These are phyloP conservation scores for Asbolus verrucosus DNA, from an alignment of 1,140 invertebrate genomes.

Conservation along the genomic window DNA sequence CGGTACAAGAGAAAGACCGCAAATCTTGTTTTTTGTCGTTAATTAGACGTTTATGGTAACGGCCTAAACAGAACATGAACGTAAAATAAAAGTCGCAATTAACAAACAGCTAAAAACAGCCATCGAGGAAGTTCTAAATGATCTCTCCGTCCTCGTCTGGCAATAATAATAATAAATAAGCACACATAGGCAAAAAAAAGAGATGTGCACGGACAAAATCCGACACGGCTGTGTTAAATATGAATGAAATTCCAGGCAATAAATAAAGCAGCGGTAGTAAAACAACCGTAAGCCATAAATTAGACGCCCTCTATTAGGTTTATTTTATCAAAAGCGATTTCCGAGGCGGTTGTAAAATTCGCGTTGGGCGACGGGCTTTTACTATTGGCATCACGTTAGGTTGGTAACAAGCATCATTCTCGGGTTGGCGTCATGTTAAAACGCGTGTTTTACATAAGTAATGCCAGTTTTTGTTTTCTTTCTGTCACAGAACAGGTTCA, in stretches of 20 bases:
- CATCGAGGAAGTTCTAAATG: constrained; percentile 26
- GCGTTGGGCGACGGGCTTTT: too few species aligned
- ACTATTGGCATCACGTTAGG: constrained; percentile 29
- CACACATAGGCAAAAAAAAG: constrained; percentile 8
- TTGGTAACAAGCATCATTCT: constrained; percentile 34
- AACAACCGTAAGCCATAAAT: constrained; percentile 11
- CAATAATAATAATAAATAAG: constrained; percentile 32
- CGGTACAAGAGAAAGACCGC: too few species aligned
- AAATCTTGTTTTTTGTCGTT: too few species aligned
- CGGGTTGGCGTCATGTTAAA: constrained; percentile 30
- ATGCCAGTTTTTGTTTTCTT: constrained; percentile 17
- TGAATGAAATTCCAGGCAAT: constrained; percentile 33
- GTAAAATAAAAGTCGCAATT: constrained; percentile 17
- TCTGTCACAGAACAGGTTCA: constrained; percentile 24
- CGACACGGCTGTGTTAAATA: constrained; percentile 31
- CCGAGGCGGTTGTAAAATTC: constrained; percentile 9
- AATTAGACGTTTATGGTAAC: too few species aligned
- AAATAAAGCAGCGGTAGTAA: constrained; percentile 34
- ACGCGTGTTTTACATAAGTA: constrained; percentile 35
- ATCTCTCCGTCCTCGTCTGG: constrained; percentile 27
- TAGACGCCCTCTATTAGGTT: constrained; percentile 13
- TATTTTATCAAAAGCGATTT: too few species aligned
- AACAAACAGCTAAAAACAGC: constrained; percentile 19
- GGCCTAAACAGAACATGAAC: too few species aligned
- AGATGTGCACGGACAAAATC: too few species aligned